phyloP scores from a whole-genome alignment of 2,113 vertebrate species.

The Hucho hucho region DNA sequence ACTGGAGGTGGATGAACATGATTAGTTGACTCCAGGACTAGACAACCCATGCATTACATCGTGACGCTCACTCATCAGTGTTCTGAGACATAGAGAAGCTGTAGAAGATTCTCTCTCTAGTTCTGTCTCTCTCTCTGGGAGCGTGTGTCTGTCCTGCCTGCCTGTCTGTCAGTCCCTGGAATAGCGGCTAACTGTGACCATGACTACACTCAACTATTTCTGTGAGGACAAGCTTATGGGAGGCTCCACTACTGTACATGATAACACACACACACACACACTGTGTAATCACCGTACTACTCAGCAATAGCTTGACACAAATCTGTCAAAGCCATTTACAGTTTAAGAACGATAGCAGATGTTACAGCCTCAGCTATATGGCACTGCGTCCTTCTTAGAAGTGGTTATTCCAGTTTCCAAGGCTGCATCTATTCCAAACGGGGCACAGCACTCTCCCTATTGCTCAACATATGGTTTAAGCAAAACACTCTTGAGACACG shows the following conservation, averaged over 20 bases:
- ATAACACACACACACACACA: constrained; percentile 43
- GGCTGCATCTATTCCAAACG: not conserved
- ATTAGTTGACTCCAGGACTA: too few relatives aligned
- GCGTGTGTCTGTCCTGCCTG: constrained; percentile 44
- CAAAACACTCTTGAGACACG: not conserved
- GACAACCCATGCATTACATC: not conserved
- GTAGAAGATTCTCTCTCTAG: constrained; percentile 7
- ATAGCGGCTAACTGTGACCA: constrained; percentile 69
- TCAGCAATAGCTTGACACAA: not conserved
- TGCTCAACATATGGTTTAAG: not conserved
- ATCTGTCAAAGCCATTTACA: not conserved
- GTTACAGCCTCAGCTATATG: not conserved
- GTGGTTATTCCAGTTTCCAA: not conserved
- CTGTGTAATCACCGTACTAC: not conserved
- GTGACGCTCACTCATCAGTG: not conserved
- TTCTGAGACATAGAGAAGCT: constrained; percentile 29
- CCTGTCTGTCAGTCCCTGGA: constrained; percentile 58
- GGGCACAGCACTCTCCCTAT: not conserved
- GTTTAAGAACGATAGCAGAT: not conserved
- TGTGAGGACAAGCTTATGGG: constrained; percentile 66
- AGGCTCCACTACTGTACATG: constrained; percentile 69
- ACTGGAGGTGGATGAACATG: too few relatives aligned
- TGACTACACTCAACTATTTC: constrained; percentile 75
- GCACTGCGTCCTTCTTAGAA: not conserved
- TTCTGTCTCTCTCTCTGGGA: constrained; percentile 41